These are phyloP conservation scores for Numida meleagris DNA, from an alignment of 2,113 vertebrate species.

Conservation along the genomic window DNA sequence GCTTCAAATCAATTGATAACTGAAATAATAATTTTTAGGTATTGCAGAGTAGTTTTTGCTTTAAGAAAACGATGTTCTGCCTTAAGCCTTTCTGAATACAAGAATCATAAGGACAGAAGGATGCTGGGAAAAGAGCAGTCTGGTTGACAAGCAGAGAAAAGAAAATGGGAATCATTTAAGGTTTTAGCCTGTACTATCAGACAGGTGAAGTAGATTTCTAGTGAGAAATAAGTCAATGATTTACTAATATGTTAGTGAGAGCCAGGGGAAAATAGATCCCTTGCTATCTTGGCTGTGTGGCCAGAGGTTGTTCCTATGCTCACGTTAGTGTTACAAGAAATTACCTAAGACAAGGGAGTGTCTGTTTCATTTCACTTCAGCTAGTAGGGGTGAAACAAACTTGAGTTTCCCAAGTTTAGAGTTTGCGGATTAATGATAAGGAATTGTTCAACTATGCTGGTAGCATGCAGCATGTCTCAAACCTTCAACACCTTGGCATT, in stretches of 20 bases:
- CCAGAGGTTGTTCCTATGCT: background rate
- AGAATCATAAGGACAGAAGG: background rate
- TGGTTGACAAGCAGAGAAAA: background rate
- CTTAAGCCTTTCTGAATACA: background rate
- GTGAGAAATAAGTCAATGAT: background rate
- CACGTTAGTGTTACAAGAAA: background rate
- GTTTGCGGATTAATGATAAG: background rate
- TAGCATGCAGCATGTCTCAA: background rate
- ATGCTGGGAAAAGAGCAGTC: background rate
- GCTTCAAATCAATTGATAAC: background rate
- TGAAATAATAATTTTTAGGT: background rate
- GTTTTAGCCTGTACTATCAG: background rate
- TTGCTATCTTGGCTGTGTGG: background rate
- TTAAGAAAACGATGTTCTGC: background rate
- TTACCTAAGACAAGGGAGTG: background rate
- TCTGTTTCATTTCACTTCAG: background rate
- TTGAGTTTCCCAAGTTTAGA: background rate
- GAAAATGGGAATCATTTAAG: background rate
- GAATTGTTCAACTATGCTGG: background rate
- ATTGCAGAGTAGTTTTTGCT: rapidly evolving
- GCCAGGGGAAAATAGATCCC: background rate
- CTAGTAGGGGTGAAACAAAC: background rate
- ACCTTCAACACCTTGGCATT: background rate
- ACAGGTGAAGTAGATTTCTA: background rate
- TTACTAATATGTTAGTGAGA: too few species aligned